These are phyloP conservation scores for Peromyscus leucopus DNA, from an alignment of 2,113 vertebrate genomes.

Conservation along the genomic window DNA sequence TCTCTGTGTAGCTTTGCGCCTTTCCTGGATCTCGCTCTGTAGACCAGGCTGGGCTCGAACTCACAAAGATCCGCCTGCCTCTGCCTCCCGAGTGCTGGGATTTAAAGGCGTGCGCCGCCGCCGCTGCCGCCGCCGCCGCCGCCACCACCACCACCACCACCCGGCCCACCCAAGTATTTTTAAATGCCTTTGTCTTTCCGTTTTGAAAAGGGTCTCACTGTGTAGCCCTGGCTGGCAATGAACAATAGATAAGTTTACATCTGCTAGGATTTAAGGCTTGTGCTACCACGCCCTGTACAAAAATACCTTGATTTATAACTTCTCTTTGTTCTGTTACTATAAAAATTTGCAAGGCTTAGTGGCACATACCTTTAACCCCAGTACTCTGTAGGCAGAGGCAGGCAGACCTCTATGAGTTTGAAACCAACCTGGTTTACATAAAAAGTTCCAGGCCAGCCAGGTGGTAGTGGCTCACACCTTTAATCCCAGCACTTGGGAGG, in stretches of 20 bases:
- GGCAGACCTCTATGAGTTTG: neutral
- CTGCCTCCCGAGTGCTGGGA: too few relatives aligned
- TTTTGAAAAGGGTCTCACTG: neutral
- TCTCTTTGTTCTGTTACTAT: neutral
- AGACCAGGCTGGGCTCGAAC: too few relatives aligned
- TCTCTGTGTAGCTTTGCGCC: too few relatives aligned
- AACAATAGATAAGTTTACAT: neutral
- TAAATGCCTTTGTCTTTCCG: neutral
- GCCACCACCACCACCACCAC: too few relatives aligned
- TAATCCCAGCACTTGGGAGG: too few relatives aligned
- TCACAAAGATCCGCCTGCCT: too few relatives aligned
- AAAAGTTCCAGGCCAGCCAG: neutral
- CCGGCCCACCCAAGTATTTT: neutral
- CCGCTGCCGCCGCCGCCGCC: too few relatives aligned
- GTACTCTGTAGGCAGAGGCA: neutral
- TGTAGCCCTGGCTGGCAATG: neutral
- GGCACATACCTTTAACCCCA: neutral
- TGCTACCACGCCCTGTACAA: neutral
- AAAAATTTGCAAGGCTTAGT: neutral
- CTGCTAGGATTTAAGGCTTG: neutral
- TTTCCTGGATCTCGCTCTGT: too few relatives aligned
- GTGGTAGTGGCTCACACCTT: too few relatives aligned
- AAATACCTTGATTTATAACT: neutral
- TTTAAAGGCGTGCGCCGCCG: too few relatives aligned
- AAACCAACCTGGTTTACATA: neutral